Conservation (phyloP, 2,113 vertebrate genomes). For the Archilochus colubris region DNA sequence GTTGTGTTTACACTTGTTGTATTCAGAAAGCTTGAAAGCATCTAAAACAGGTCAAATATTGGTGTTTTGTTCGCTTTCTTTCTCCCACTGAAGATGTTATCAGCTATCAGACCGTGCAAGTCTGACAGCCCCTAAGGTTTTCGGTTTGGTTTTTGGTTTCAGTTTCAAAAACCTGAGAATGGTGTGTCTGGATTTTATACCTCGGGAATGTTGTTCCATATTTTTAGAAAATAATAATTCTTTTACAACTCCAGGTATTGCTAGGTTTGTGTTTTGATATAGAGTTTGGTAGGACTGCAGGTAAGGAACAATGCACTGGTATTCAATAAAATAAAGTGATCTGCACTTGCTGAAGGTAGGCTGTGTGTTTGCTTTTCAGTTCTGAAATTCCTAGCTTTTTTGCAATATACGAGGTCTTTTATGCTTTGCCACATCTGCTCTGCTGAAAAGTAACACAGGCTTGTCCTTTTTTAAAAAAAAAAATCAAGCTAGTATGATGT, state of each 20-base stretch:
- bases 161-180: not conserved
- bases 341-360: not conserved
- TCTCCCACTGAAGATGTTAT: not conserved
- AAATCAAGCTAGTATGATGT: not conserved
- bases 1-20: not conserved
- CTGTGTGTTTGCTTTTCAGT: not conserved
- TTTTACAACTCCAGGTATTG: not conserved
- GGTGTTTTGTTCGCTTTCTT: not conserved
- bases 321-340: not conserved
- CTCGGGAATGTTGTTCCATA: not conserved
- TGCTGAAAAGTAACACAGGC: rapidly evolving
- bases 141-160: not conserved
- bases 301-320: rapidly evolving
- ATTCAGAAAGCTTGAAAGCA: not conserved
- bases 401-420: not conserved
- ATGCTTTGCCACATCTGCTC: rapidly evolving
- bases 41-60: not conserved
- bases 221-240: not conserved
- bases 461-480: not conserved
- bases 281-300: not conserved
- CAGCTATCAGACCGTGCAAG: not conserved
- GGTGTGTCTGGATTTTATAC: not conserved
- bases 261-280: not conserved
- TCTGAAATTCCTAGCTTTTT: not conserved
- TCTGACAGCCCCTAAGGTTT: not conserved